Percentiles rank a stretch among this genome's conserved stretches.
These are phyloP conservation scores for Liopterus haemorrhoidalis DNA, from an alignment of 2,888 invertebrate species.

Conservation along the genomic window DNA sequence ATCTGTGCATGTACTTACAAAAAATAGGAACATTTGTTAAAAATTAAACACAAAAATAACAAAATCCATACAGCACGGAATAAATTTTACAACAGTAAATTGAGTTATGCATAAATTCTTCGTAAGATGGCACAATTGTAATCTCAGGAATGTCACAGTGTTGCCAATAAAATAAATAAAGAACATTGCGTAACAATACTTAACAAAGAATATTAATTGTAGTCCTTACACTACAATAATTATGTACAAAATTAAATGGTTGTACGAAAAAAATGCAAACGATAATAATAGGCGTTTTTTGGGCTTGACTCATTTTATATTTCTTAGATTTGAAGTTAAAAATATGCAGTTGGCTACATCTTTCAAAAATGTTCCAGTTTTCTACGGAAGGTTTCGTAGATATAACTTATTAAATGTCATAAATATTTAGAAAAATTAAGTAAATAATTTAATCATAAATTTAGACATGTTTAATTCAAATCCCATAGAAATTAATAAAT, in stretches of 20 bases:
- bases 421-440: too few species aligned
- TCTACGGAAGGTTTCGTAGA: too few species aligned
- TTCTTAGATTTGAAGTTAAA: too few species aligned
- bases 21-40: slow-evolving; percentile 17
- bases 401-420: too few species aligned
- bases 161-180: slow-evolving; percentile 6
- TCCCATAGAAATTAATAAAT: slow-evolving; percentile 48
- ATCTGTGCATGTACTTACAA: slow-evolving; percentile 23
- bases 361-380: too few species aligned
- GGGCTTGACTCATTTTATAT: too few species aligned
- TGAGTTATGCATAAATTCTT: slow-evolving; percentile 18
- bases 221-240: too few species aligned
- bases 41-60: slow-evolving; percentile 20
- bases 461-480: slow-evolving; percentile 24
- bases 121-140: slow-evolving; percentile 20
- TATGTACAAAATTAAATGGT: too few species aligned
- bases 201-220: neutral
- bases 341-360: too few species aligned
- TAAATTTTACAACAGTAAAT: slow-evolving; percentile 23
- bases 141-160: slow-evolving; percentile 17
- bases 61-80: slow-evolving; percentile 22
- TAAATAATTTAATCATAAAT: too few species aligned
- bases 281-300: too few species aligned
- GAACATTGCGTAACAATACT: neutral
- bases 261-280: too few species aligned